phyloP scores from a whole-genome alignment of 2,113 vertebrate species.

The Onychostruthus taczanowskii region DNA sequence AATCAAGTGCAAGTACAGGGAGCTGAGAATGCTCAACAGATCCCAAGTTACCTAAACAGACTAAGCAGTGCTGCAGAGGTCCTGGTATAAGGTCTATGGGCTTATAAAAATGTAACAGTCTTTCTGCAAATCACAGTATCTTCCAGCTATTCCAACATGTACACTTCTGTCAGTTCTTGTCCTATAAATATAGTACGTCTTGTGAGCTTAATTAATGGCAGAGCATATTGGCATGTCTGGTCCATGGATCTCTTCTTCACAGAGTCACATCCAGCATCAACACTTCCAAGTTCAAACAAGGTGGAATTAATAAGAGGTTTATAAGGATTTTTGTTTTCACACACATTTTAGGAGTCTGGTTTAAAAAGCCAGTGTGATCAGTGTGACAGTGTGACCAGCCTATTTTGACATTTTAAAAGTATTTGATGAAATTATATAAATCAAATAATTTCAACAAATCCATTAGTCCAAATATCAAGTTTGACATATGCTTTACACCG shows the following conservation, averaged over 20 bases:
- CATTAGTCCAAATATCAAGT: not conserved
- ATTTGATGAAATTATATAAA: not conserved
- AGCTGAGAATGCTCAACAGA: not conserved
- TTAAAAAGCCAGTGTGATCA: not conserved
- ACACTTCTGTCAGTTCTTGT: not conserved
- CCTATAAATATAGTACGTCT: not conserved
- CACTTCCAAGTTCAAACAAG: not conserved
- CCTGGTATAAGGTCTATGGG: not conserved
- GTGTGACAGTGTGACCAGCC: not conserved
- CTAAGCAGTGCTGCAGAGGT: not conserved
- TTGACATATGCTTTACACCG: not conserved
- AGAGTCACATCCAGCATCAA: not conserved
- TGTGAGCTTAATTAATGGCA: not conserved
- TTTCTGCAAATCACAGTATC: not conserved
- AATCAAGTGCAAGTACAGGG: not conserved
- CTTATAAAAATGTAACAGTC: not conserved
- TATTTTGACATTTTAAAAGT: not conserved
- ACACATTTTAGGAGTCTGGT: not conserved
- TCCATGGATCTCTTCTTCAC: not conserved
- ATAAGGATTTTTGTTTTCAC: not conserved
- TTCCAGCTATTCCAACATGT: not conserved
- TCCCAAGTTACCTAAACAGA: not conserved
- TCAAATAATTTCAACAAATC: not conserved
- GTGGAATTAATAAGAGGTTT: not conserved
- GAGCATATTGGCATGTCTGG: not conserved